Base-by-base conservation (phyloP, 2,113 vertebrate genomes). In the Amia ocellicauda region DNA sequence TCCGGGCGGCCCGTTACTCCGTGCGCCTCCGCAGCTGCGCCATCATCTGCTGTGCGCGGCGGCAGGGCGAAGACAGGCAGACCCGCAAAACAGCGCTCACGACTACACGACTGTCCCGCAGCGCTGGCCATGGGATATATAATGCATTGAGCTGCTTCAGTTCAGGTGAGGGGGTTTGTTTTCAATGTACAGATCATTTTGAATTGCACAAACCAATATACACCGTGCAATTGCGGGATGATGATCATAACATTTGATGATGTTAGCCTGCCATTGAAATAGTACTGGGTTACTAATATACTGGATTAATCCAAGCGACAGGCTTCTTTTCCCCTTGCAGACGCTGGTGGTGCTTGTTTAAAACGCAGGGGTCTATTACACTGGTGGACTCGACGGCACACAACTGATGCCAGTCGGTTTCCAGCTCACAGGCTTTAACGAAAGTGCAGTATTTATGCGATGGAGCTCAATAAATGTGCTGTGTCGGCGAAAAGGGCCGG, bases 11-110 rank as follows among this genome's bases (percentile, higher is more conserved):
- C 60, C 0, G 76, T 58, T 28, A 41, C 65, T 62, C 71, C 67
- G 76, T 79, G 78, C 74, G 71, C 74, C 71, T 75, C 72, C 52
- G 78, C 78, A 65, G 73, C 67, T 70, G 71, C 82, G 84, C 78
- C 85, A 80, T 87, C 86, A 75, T 77, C 70, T 68, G 58, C 49
- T 41, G 20, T 55, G 62, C 13, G 68, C 60, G 51, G 58, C 27
- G 47, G 29, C 51, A 51, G 51, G 19, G 58, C 50, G 56, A 22
- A 22, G 50, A 3, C 27, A 28, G 22, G 2, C 7, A n/a, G 14
- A 19, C 51, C 49, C n/a, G 23, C 22, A 20, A 41, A 65, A 40
- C 26, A 50, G 29, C 26, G n/a, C n/a, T 27, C 3, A 57, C 45
- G 47, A 31, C 5, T 11, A 36, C 5, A 36, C 31, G 31, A 36